Base-by-base conservation (phyloP, 35 echinoderm and acorn worm species). In the Diadema setosum region DNA sequence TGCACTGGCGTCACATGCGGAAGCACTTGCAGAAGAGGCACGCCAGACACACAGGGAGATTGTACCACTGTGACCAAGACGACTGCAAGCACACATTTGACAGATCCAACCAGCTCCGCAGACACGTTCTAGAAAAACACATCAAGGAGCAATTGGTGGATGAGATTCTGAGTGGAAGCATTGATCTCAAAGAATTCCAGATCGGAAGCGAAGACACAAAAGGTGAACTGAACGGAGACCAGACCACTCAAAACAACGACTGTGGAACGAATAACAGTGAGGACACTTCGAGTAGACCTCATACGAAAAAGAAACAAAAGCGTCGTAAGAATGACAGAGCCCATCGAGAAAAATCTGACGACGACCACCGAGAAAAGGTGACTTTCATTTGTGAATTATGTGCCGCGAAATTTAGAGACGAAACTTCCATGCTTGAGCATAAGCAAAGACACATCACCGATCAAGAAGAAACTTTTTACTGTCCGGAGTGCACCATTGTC, bases 71-170 rank as follows among this genome's bases (percentile, higher is more conserved):
- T 34, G 83, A 93, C 39, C 75, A 80, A 43, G 14, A 69, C 1
- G 45, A 58, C 45, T 93, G 91, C 69, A 45, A 75, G 24, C 36
- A 41, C 4, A 39, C 52, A 3, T 97, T 87, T 58, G 85, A 65
- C 14, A 52, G 81, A 69, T 80, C 86, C 57, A 65, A 56, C 5
- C 83, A 87, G 17, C 46, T 97, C n/a, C 85, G 85, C 33, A 82
- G 76, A 26, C 95, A 97, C 87, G 81, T 97, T 18, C 45, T 75
- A 41, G 57, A 82, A 7, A 46, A 75, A 16, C 95, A 97, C 64
- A 65, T 96, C 27, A 76, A 88, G 31, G 60, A 61, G 43, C 39
- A 70, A 24, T 49, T 88, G 15, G 25, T 84, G 5, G 65, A 82
- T 34, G 29, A 69, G 31, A 15, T 86, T 15, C 39, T 78, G 8